Percentiles rank a stretch among this genome's conserved stretches.
These are phyloP conservation scores for Molossus molossus DNA, from an alignment of 2,797 vertebrate genomes.

Conservation along the genomic window DNA sequence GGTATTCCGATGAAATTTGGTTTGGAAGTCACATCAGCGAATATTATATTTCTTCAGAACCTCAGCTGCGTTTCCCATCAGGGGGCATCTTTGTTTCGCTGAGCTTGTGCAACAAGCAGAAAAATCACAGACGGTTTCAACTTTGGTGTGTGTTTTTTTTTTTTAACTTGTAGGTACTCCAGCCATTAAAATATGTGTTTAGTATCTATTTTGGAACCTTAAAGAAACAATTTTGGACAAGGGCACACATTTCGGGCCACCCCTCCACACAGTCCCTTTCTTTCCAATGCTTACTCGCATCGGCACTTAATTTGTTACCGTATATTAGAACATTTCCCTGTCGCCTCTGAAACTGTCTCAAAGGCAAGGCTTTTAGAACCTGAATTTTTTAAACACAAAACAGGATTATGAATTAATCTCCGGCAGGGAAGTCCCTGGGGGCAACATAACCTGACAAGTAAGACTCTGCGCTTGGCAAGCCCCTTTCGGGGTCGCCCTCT, in stretches of 20 bases:
- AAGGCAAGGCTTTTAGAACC: conserved; percentile 84
- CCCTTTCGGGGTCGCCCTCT: conserved; percentile 88
- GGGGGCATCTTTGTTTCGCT: conserved; percentile 74
- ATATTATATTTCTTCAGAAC: conserved; percentile 68
- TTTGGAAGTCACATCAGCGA: conserved; percentile 76
- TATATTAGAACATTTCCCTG: conserved; percentile 74
- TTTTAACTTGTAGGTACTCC: not conserved
- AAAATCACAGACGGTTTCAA: conserved; percentile 50
- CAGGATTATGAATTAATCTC: conserved; percentile 89
- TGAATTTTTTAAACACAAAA: conserved; percentile 83
- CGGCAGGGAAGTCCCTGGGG: conserved; percentile 81
- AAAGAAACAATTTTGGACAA: conserved; percentile 54
- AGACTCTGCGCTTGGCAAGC: conserved; percentile 87
- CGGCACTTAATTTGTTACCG: conserved; percentile 78
- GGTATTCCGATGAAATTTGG: conserved; percentile 58
- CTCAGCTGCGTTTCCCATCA: conserved; percentile 30
- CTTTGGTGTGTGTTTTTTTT: not conserved
- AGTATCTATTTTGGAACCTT: conserved; percentile 66
- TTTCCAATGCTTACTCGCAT: not conserved
- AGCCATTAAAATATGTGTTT: conserved; percentile 61
- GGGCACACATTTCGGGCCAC: not conserved
- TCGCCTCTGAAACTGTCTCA: conserved; percentile 81
- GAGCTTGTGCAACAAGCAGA: conserved; percentile 54
- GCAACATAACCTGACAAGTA: conserved; percentile 85
- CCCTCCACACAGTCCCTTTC: conserved; percentile 64